These are phyloP conservation scores for Limenitis camilla DNA, from an alignment of 2,888 invertebrate genomes.

Conservation along the genomic window DNA sequence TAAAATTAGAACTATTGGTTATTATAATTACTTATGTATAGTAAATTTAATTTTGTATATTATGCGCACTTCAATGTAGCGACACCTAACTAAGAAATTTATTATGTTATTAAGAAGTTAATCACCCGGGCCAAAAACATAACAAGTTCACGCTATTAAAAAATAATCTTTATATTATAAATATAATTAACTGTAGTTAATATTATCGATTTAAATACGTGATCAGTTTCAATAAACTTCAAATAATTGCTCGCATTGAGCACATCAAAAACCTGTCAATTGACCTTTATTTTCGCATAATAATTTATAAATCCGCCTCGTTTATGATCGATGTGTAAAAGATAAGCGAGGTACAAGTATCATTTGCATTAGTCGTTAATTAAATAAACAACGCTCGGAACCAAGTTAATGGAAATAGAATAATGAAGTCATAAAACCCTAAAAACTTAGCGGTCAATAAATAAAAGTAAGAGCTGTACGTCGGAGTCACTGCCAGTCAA, in stretches of 20 bases:
- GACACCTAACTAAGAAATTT: neutral
- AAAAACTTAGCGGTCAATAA: constrained; percentile 58
- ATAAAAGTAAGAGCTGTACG: constrained; percentile 55
- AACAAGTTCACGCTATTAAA: no score
- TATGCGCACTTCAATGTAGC: no score
- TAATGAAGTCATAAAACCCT: constrained; percentile 59
- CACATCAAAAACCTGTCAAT: constrained; percentile 25
- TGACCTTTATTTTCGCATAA: constrained; percentile 34
- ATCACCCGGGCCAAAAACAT: no score
- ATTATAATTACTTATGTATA: no score
- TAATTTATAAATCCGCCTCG: constrained; percentile 36
- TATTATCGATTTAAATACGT: neutral
- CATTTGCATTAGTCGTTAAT: constrained; percentile 50
- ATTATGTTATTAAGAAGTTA: neutral
- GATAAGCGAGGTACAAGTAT: constrained; percentile 41
- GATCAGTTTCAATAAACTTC: neutral
- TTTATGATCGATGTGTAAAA: constrained; percentile 31
- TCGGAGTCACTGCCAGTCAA: constrained; percentile 69
- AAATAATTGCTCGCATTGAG: constrained; percentile 23
- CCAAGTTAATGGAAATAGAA: constrained; percentile 31
- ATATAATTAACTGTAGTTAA: neutral
- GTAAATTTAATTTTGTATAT: no score
- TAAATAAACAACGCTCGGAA: constrained; percentile 49
- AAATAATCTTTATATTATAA: neutral
- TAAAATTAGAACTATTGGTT: no score